Evolutionary conservation across 2,888 invertebrate species (phyloP), one percentile per base, ranked within the genome.

Genomic region (Sceliomorpha sp.): DNA sequence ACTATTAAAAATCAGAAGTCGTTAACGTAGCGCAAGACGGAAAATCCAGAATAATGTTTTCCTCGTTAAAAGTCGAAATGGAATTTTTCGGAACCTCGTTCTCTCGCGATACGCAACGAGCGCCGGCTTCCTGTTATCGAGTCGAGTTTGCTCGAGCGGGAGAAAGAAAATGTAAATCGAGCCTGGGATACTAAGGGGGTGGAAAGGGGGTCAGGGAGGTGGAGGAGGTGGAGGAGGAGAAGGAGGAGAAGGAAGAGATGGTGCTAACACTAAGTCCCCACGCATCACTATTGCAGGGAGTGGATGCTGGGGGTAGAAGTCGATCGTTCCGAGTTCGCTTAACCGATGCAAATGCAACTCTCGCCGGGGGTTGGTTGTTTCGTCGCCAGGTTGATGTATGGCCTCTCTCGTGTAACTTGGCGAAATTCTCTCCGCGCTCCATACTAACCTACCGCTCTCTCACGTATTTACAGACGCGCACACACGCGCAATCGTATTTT

Each of bases 261-360:
- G 45, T 26, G 39, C 26, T 29, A 47, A 32, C 53, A 26, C 66
- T 64, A 70, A 72, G 64, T 71, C 70, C 69, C 73, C 71, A 72
- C 74, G 72, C 74, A 68, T 73, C 70, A 69, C 39, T 31, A 17
- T 24, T 42, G 44, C 47, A 45, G 36, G 45, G 56, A 45, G 17
- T 29, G 48, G 45, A 63, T 37, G 37, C 31, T 36, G 53, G 56
- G 48, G 48, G 56, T 64, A 53, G 75, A 73, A 81, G 82, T 72
- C 76, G 80, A 82, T 81, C 80, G 81, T 73, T 64, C 70, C 74
- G 73, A 36, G 79, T 75, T 74, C 76, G 79, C 72, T 72, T 72
- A 69, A 66, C 77, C 80, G 82, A 85, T 84, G 85, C 83, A 85
- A 85, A 85, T 85, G 85, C 85, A 85, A 85, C 82, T 83, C 81